phyloP scores from a whole-genome alignment of 2,113 vertebrate genomes.

The cat (Felis catus) region DNA sequence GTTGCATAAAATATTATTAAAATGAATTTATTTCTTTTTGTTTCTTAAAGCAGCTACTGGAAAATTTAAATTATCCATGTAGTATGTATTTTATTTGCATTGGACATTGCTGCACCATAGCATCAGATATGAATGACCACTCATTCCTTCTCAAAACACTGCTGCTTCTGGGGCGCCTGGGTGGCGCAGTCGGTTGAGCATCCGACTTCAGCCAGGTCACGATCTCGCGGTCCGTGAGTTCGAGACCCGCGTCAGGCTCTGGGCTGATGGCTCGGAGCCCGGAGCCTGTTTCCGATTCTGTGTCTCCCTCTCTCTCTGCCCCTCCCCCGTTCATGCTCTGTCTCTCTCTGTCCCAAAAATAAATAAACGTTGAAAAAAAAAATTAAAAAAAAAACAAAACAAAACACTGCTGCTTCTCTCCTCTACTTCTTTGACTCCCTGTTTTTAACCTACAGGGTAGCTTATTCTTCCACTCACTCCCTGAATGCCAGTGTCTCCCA shows the following conservation, averaged over 20 bases:
- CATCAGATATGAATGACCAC: background rate
- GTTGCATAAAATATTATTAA: background rate
- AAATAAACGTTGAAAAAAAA: too few species aligned
- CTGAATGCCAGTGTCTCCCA: background rate
- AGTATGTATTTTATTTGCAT: background rate
- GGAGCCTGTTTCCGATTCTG: too few species aligned
- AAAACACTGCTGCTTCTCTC: background rate
- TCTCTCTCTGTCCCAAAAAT: too few species aligned
- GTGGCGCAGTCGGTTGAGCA: too few species aligned
- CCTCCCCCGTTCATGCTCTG: too few species aligned
- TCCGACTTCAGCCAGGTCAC: too few species aligned
- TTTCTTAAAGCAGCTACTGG: slow-evolving; percentile 15
- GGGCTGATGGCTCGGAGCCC: too few species aligned
- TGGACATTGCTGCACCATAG: background rate
- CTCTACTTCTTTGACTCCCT: background rate
- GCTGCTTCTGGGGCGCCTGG: too few species aligned
- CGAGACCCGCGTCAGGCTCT: too few species aligned
- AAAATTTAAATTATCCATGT: background rate
- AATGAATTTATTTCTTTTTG: background rate
- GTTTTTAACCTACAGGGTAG: background rate
- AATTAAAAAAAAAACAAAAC: too few species aligned
- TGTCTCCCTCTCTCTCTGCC: too few species aligned
- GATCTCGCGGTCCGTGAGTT: too few species aligned
- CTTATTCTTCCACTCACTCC: background rate
- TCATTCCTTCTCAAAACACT: background rate